phyloP scores from a whole-genome alignment of 2,113 vertebrate species.

The Danionella cerebrum region DNA sequence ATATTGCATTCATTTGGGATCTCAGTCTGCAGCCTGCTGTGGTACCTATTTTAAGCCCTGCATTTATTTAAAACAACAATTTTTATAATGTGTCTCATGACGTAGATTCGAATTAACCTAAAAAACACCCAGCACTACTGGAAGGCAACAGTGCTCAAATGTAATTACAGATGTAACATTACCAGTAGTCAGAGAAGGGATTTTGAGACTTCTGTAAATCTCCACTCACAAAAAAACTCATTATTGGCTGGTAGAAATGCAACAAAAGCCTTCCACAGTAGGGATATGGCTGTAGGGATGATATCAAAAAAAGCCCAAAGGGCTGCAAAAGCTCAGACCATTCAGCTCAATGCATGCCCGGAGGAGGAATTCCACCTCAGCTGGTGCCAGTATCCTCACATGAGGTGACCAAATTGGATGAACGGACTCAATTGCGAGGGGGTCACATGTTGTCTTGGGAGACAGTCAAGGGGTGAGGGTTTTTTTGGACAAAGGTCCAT shows the following conservation, averaged over 20 bases:
- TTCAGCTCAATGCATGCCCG: constrained; percentile 34
- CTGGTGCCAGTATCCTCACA: constrained; percentile 12
- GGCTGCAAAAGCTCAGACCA: neutral
- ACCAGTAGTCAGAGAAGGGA: neutral
- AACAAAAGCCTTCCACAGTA: constrained; percentile 25
- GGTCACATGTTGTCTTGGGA: constrained; percentile 61
- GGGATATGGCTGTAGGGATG: neutral
- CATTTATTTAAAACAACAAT: too few species aligned
- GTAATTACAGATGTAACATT: neutral
- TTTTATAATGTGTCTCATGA: too few species aligned
- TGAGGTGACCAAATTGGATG: constrained; percentile 31
- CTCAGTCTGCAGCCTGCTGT: too few species aligned
- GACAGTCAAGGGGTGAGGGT: constrained; percentile 43
- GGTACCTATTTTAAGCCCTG: too few species aligned
- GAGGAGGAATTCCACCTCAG: constrained; percentile 43
- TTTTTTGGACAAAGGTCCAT: constrained; percentile 53
- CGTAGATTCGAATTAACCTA: too few species aligned
- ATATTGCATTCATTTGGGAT: too few species aligned
- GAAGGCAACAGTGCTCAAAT: neutral
- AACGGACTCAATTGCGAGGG: constrained; percentile 56
- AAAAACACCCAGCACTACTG: too few species aligned
- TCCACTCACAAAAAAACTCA: constrained; percentile 6
- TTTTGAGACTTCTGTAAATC: neutral
- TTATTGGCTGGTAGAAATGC: constrained; percentile 8
- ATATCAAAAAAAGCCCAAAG: neutral